Conservation (phyloP, 2,797 vertebrate species). For the Cyclura pinguis region DNA sequence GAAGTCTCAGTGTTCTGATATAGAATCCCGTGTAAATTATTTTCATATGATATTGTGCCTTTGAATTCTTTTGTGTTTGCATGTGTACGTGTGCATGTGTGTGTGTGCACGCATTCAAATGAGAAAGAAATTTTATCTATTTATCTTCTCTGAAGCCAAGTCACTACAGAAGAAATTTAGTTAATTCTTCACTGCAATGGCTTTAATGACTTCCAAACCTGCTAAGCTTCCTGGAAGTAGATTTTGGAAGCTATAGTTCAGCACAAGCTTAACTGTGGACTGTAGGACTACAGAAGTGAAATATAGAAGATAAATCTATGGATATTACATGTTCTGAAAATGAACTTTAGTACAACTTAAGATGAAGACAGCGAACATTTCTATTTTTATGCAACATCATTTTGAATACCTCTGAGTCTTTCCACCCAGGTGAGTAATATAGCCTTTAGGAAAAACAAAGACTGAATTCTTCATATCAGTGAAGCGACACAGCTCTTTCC, state of each 20-base stretch:
- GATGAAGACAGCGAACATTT: not conserved
- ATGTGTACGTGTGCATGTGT: not conserved
- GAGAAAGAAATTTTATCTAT: not conserved
- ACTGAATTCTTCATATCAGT: not conserved
- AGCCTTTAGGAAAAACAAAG: not conserved
- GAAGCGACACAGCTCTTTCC: not conserved
- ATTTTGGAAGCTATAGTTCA: not conserved
- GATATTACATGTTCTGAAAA: not conserved
- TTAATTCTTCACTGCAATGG: not conserved
- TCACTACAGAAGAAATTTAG: not conserved
- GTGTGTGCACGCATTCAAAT: too few relatives aligned
- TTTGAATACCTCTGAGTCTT: constrained; percentile 20
- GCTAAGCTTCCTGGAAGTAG: not conserved
- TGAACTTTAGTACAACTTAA: not conserved
- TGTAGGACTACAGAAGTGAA: not conserved
- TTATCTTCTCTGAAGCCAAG: not conserved
- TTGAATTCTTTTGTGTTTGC: not conserved
- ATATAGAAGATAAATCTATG: not conserved
- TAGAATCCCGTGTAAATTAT: not conserved
- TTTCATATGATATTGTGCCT: constrained; percentile 2
- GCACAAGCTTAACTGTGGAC: not conserved
- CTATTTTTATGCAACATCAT: not conserved
- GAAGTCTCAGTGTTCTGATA: not conserved
- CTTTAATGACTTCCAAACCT: not conserved
- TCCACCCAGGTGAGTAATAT: not conserved